Conservation (phyloP, 1,140 invertebrate species). For the Tetramorium parvispinum region DNA sequence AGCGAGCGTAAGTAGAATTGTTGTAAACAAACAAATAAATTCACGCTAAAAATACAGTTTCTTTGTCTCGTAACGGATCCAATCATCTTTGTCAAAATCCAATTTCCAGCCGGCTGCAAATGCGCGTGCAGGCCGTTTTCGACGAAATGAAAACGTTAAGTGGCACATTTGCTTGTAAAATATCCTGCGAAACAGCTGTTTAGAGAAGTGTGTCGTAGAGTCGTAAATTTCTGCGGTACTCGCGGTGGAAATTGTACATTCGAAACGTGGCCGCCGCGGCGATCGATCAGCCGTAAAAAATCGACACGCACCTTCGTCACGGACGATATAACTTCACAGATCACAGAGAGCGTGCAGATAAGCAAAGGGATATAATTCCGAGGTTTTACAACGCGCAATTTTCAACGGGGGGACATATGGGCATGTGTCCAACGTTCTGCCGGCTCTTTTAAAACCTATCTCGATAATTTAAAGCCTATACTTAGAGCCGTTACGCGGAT, state of each 20-base stretch:
- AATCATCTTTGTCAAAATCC: neutral
- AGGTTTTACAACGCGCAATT: slow-evolving; percentile 19
- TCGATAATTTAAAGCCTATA: slow-evolving; percentile 41
- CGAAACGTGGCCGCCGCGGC: slow-evolving; percentile 22
- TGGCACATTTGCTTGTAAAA: slow-evolving; percentile 1
- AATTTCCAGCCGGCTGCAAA: neutral
- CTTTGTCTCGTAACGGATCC: neutral
- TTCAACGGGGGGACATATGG: neutral
- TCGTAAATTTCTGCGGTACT: slow-evolving; percentile 56
- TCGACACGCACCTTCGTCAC: slow-evolving; percentile 30
- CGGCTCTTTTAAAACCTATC: slow-evolving; percentile 4
- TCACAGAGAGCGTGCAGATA: slow-evolving; percentile 1
- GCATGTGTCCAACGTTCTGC: neutral
- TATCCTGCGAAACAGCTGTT: neutral
- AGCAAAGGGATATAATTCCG: slow-evolving; percentile 26
- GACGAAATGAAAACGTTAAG: slow-evolving; percentile 17
- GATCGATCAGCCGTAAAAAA: slow-evolving; percentile 59
- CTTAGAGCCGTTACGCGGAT: slow-evolving; percentile 22
- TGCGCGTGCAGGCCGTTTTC: neutral
- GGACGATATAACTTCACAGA: slow-evolving; percentile 35
- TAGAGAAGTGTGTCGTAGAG: slow-evolving; percentile 9
- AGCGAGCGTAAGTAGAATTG: neutral
- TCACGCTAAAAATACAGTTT: neutral
- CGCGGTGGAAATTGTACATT: slow-evolving; percentile 28
- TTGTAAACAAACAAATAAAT: neutral